Evolutionary conservation across 2,797 vertebrate species (phyloP), one percentile per base, ranked within the genome.

Genomic region (Lophius americanus): DNA sequence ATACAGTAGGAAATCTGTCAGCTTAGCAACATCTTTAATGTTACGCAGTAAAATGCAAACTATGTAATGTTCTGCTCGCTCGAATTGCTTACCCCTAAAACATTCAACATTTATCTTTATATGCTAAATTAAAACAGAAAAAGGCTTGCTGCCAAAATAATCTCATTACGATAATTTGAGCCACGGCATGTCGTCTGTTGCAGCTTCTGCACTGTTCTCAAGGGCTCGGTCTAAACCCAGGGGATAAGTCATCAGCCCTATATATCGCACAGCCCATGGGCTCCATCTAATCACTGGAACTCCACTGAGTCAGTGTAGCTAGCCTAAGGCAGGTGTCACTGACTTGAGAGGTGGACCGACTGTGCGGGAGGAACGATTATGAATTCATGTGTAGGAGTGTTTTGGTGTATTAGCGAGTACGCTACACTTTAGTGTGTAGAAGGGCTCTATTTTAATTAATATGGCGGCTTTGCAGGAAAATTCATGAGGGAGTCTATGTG

Each of bases 271-370:
- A 9, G 59, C 69, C 59, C 14, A n/a, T 13, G 57, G 23, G 73
- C 64, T 54, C 58, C 51, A 44, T 71, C 53, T 79, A 72, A 79
- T 82, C 68, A 37, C 70, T 58, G 55, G 43, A 60, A 14, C 48
- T 67, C 54, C 23, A 23, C 23, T 49, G 57, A 78, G 37, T 56
- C 53, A 49, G 38, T 13, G 13, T 12, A 35, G 50, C 66, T 60
- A 23, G 1, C 23, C 23, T 2, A 3, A 6, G 53, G 74, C 51
- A 11, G 3, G 39, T 53, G 35, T 50, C 32, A 36, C 41, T 32
- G 46, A 23, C 43, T 48, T 10, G 13, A 33, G 54, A 33, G 39
- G 54, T 23, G 23, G 23, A 23, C 39, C 33, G 42, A n/a, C 12
- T 52, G 8, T 43, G 13, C 37, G 7, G 50, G 37, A 38, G 37